Evolutionary conservation across 2,888 invertebrate species (phyloP), one percentile per base, ranked within the genome.

Genomic region (Busseola fusca): DNA sequence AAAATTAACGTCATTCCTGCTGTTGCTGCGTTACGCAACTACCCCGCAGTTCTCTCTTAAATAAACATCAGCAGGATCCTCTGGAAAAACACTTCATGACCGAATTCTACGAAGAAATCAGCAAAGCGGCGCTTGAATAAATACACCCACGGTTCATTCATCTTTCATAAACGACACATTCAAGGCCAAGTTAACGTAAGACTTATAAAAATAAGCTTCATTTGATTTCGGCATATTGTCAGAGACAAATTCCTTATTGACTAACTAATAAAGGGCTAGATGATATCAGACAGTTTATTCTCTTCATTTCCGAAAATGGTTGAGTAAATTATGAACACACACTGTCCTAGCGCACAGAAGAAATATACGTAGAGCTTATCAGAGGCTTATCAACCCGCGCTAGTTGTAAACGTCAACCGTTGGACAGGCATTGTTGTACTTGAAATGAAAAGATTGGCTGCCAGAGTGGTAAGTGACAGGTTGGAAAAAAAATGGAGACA

Each of bases 131-230:
- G 50, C 21, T 76, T 25, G 30, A 37, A 50, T 30, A 40, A 30
- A 59, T 37, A 58, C 34, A 40, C 25, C 18, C 48, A 48, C 58
- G 27, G 48, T 64, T 70, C 72, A 78, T 64, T 78, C 63, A 71
- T 78, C 10, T 40, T 72, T 48, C 16, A 34, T 27, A 64, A 45
- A 42, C 56, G 18, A 18, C 56, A 27, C 14, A 48, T 56, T 34
- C 48, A 76, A 68, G 30, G 59, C 7, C 25, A 30, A 25, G 6
- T 14, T 40, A 50, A 37, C 21, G n/a, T 59, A 59, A 30, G n/a
- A 48, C 21, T 42, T 42, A 45, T 40, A 50, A 5, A 21, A 16
- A 37, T n/a, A 73, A 67, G 16, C n/a, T 52, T 76, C 16, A 40
- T 37, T 52, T 68, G 14, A 60, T 45, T 76, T 50, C 16, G 25